phyloP scores from a whole-genome alignment of 2,888 invertebrate genomes.

The Ophion slaviceki region DNA sequence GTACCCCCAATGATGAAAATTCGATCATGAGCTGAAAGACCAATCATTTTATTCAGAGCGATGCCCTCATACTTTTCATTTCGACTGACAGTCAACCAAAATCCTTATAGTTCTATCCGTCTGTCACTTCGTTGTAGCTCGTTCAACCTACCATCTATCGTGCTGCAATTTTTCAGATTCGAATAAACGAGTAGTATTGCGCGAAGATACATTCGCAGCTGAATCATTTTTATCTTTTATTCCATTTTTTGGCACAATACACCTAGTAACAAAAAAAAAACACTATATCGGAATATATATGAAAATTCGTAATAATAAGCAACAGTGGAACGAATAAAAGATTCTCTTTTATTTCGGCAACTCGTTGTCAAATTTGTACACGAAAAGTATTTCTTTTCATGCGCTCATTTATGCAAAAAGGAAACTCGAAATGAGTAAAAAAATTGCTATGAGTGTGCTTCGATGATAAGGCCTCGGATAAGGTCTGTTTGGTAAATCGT shows the following conservation, averaged over 20 bases:
- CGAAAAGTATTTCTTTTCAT: background rate
- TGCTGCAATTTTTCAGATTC: too few relatives aligned
- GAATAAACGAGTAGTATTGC: too few relatives aligned
- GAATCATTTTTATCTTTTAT: too few relatives aligned
- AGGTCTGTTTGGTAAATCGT: background rate
- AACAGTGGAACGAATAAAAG: conserved; percentile 1
- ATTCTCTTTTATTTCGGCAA: conserved; percentile 1
- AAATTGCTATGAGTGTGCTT: background rate
- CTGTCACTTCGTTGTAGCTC: too few relatives aligned
- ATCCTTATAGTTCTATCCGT: too few relatives aligned
- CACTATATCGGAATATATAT: background rate
- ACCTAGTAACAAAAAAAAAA: background rate
- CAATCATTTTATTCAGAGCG: too few relatives aligned
- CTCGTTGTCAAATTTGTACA: background rate
- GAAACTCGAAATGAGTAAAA: background rate
- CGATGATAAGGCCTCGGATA: background rate
- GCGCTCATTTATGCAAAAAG: background rate
- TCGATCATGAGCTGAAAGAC: too few relatives aligned
- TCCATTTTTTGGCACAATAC: background rate
- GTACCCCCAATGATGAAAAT: too few relatives aligned
- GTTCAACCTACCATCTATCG: too few relatives aligned
- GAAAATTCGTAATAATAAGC: background rate
- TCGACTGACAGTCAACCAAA: too few relatives aligned
- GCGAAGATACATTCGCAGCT: too few relatives aligned
- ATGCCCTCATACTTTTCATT: too few relatives aligned